These are phyloP conservation scores for Venusia cambrica DNA, from an alignment of 2,888 invertebrate species.

Conservation along the genomic window DNA sequence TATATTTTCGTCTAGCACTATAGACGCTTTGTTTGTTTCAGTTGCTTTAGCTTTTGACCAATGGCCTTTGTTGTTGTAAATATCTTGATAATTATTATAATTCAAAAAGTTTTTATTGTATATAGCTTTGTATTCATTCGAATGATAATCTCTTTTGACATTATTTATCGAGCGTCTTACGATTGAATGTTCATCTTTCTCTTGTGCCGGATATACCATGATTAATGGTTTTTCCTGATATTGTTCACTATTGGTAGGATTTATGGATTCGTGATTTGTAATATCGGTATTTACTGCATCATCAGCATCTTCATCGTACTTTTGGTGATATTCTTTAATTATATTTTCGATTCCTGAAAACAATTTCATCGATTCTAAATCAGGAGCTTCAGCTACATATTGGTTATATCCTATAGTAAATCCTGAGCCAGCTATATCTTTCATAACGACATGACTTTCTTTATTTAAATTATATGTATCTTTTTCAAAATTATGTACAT, in stretches of 20 bases:
- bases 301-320: slow-evolving; percentile 37
- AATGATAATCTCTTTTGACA: slow-evolving; percentile 40
- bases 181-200: slow-evolving; percentile 35
- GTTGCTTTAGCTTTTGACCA: slow-evolving; percentile 15
- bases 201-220: slow-evolving; percentile 12
- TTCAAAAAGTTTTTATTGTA: slow-evolving; percentile 40
- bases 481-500: slow-evolving; percentile 46
- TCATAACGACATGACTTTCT: no score
- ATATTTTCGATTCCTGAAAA: slow-evolving; percentile 61
- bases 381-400: slow-evolving; percentile 59
- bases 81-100: slow-evolving; percentile 44
- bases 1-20: slow-evolving; percentile 40
- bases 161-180: slow-evolving; percentile 37
- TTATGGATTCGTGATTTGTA: slow-evolving; percentile 10
- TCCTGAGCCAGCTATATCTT: slow-evolving; percentile 62
- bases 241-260: no score
- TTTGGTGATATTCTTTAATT: slow-evolving; percentile 53
- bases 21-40: slow-evolving; percentile 20
- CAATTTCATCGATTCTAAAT: slow-evolving; percentile 54
- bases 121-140: slow-evolving; percentile 47
- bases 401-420: slow-evolving; percentile 66
- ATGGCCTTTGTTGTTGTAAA: slow-evolving; percentile 31
- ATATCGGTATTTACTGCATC: slow-evolving; percentile 21
- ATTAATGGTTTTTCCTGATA: slow-evolving; percentile 10
- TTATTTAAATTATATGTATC: no score